Conservation (phyloP, 35 echinoderm and acorn worm genomes). For the Anneissia japonica region DNA sequence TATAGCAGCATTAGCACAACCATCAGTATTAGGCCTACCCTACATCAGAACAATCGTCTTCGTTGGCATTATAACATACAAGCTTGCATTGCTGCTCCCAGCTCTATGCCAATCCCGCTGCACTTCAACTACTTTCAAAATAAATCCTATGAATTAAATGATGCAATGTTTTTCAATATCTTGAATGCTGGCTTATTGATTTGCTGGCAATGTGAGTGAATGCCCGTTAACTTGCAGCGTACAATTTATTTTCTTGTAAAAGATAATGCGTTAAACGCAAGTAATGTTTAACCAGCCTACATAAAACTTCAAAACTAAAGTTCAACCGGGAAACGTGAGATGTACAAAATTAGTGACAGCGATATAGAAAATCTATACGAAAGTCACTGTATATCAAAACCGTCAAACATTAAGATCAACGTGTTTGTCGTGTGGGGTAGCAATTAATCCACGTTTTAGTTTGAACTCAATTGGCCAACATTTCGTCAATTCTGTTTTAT, state of each 20-base stretch:
- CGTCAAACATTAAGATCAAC: background rate
- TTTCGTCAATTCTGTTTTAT: background rate
- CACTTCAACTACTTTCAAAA: too few species aligned
- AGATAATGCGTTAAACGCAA: background rate
- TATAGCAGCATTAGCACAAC: too few species aligned
- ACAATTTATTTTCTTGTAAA: background rate
- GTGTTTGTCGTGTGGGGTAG: background rate
- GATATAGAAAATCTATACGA: background rate
- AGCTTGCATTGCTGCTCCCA: too few species aligned
- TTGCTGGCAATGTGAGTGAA: too few species aligned
- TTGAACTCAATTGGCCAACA: background rate
- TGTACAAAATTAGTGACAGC: background rate
- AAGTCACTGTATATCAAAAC: background rate
- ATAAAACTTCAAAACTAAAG: background rate
- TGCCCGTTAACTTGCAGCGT: background rate
- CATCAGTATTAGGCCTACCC: too few species aligned
- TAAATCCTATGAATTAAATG: too few species aligned
- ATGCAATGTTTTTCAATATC: too few species aligned
- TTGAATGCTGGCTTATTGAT: too few species aligned
- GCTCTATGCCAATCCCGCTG: too few species aligned
- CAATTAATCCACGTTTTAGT: background rate
- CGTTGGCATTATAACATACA: too few species aligned
- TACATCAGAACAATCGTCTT: too few species aligned
- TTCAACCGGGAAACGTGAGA: background rate
- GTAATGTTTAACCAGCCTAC: too few species aligned